Percentiles rank a stretch among this genome's conserved stretches.
Conservation (phyloP, 2,797 vertebrate species). For the Fistularia tabacaria region DNA sequence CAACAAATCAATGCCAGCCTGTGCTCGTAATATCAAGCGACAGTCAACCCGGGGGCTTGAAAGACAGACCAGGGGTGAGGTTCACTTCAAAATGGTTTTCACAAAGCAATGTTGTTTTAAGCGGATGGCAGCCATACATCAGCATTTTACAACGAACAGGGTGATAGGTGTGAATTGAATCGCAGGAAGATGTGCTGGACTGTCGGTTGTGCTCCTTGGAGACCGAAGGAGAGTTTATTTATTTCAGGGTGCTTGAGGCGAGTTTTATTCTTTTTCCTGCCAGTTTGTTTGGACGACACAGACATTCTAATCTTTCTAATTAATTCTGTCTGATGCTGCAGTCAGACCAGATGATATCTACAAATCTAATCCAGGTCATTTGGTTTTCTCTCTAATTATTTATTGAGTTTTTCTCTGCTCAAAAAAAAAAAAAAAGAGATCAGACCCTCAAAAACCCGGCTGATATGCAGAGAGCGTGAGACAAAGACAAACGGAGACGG, state of each 20-base stretch:
- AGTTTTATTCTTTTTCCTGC: conserved; percentile 17
- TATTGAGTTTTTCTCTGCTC: conserved; percentile 54
- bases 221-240: background rate
- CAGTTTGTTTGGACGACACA: conserved; percentile 51
- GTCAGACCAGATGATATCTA: conserved; percentile 57
- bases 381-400: conserved; percentile 61
- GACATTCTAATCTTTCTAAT: conserved; percentile 63
- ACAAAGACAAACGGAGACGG: conserved; percentile 8
- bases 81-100: conserved; percentile 56
- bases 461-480: conserved; percentile 46
- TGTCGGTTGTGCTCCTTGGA: conserved; percentile 11
- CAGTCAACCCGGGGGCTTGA: conserved; percentile 40
- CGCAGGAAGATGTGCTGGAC: conserved; percentile 38
- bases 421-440: conserved; percentile 12
- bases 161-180: conserved; percentile 40
- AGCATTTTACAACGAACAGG: conserved; percentile 11
- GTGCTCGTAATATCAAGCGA: conserved; percentile 65
- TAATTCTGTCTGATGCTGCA: conserved; percentile 53
- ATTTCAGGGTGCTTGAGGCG: conserved; percentile 3
- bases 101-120: conserved; percentile 38
- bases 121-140: conserved; percentile 29
- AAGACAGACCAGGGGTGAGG: conserved; percentile 44
- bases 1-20: conserved; percentile 60
- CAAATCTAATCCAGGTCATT: conserved; percentile 66
- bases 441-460: conserved; percentile 37